Evolutionary conservation across 92 coral and sea anemone genomes (phyloP), one percentile per base, ranked within the genome.

Genomic region (Actinernus sp.): DNA sequence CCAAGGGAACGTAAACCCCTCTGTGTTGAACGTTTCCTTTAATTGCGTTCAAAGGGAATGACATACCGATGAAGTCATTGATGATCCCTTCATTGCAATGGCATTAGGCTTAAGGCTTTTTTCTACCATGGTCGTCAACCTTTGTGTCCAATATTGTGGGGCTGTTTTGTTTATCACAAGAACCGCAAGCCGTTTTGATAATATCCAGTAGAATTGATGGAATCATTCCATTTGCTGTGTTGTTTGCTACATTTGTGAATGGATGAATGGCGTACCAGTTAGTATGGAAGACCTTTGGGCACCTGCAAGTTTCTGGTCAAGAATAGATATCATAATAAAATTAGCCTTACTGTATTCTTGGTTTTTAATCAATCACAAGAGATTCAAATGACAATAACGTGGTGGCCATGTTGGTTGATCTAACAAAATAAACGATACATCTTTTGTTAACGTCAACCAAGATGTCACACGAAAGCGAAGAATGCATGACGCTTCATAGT

Each of bases 231-330:
- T 30, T 9, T 6, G 44, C 27, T 31, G 24, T n/a, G n/a, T n/a
- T n/a, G 24, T 57, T 39, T 10, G 8, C 31, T 25, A 49, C 29
- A 16, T 18, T 47, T 18, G 71, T 44, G 61, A 63, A 75, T 6
- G 83, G 83, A 1, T 60, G 70, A 6, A 16, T 0, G 1, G 26
- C 9, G 54, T 20, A 77, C 76, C 84, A 66, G 78, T 68, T 77
- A 4, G 84, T 57, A 50, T 54, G 41, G 67, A 55, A 54, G 38
- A 23, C 26, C 17, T 17, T 0, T 22, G 47, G 63, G 16, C 89
- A 83, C 22, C 65, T 80, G 58, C 89, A 83, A 4, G 89, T 83
- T 61, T 83, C 89, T 83, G 65, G 65, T n/a, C n/a, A n/a, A n/a
- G n/a, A n/a, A n/a, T n/a, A n/a, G n/a, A n/a, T n/a, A n/a, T n/a